These are phyloP conservation scores for Poicephalus meyeri DNA, from an alignment of 2,113 vertebrate genomes.

Conservation along the genomic window DNA sequence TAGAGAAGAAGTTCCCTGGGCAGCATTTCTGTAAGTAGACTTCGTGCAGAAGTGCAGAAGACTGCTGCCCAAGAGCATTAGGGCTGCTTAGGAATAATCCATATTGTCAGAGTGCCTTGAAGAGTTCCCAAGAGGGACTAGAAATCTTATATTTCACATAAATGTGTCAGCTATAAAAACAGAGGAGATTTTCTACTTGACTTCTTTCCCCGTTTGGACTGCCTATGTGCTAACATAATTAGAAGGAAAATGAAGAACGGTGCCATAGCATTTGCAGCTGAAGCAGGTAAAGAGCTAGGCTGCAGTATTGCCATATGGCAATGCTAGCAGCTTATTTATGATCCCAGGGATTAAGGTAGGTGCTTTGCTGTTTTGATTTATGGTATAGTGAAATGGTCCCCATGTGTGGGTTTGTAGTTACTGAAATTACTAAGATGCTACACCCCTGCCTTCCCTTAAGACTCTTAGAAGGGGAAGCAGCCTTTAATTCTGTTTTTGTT, in stretches of 20 bases:
- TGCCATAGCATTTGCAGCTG: not conserved
- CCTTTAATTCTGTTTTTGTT: not conserved
- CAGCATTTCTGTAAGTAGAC: not conserved
- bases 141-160: not conserved
- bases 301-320: not conserved
- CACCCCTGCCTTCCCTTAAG: not conserved
- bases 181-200: not conserved
- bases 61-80: not conserved
- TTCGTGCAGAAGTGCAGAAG: not conserved
- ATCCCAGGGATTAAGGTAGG: not conserved
- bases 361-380: not conserved
- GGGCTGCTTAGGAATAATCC: not conserved
- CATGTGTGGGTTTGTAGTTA: not conserved
- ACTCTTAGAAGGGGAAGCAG: not conserved
- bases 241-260: not conserved
- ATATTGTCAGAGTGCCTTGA: constrained; percentile 12
- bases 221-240: not conserved
- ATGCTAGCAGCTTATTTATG: not conserved
- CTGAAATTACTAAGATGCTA: not conserved
- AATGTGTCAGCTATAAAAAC: constrained; percentile 22
- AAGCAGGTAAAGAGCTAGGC: not conserved
- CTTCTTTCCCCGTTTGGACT: not conserved
- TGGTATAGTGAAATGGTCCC: not conserved
- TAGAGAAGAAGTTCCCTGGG: not conserved
- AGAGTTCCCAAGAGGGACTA: not conserved